Percentiles rank a stretch among this genome's conserved stretches.
Conservation (phyloP, 2,888 invertebrate species). For the Nymphalis polychloros region DNA sequence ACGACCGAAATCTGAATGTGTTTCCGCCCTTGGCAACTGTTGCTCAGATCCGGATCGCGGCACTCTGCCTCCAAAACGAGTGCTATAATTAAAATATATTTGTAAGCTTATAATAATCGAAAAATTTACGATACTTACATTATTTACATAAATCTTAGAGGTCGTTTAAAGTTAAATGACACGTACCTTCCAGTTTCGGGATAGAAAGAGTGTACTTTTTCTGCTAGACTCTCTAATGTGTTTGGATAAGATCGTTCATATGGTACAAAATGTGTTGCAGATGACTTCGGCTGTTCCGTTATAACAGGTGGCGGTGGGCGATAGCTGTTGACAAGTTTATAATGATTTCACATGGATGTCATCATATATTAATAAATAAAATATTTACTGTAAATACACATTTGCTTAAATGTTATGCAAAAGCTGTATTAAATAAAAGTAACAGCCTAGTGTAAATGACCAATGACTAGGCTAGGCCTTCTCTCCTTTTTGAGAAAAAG, state of each 20-base stretch:
- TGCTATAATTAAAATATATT: constrained; percentile 47
- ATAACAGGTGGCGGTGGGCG: constrained; percentile 94
- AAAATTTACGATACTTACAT: no score
- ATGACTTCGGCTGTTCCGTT: constrained; percentile 93
- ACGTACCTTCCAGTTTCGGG: constrained; percentile 69
- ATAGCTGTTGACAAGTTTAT: constrained; percentile 72
- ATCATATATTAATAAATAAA: no score
- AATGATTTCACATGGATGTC: background rate
- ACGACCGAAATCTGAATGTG: constrained; percentile 90
- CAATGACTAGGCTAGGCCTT: no score
- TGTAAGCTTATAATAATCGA: background rate
- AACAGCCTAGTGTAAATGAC: no score
- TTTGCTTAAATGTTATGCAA: background rate
- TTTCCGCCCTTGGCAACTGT: constrained; percentile 91
- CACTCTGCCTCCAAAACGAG: constrained; percentile 80
- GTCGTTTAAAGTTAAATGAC: no score
- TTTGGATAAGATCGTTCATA: constrained; percentile 93
- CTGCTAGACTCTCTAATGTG: constrained; percentile 94
- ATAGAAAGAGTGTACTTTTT: constrained; percentile 95
- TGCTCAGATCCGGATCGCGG: constrained; percentile 96
- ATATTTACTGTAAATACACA: background rate
- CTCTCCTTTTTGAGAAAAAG: no score
- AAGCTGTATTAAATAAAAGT: no score
- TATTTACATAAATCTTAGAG: no score
- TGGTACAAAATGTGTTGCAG: constrained; percentile 90